These are phyloP conservation scores for Orchestes rusci DNA, from an alignment of 2,888 invertebrate species.

Conservation along the genomic window DNA sequence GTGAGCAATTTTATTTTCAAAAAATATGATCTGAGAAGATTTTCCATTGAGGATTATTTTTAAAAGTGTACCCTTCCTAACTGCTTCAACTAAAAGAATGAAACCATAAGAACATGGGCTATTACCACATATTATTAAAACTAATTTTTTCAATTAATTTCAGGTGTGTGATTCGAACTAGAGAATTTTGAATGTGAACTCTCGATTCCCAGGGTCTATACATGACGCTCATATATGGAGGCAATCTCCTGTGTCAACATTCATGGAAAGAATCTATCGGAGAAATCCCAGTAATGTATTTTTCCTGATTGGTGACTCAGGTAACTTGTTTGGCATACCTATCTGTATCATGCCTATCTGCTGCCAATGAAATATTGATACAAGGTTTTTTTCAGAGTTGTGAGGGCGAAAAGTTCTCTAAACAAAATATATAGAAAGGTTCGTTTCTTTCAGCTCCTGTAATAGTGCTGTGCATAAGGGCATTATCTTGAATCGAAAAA, in stretches of 20 bases:
- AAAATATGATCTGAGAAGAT: background rate
- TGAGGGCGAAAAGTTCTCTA: no score
- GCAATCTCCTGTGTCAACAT: background rate
- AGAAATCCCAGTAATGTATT: conserved; percentile 1
- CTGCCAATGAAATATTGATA: no score
- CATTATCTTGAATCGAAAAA: no score
- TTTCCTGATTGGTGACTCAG: conserved; percentile 2
- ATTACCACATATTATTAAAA: no score
- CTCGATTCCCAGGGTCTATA: background rate
- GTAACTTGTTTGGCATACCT: conserved; percentile 5
- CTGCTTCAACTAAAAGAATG: background rate
- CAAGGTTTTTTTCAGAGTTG: no score
- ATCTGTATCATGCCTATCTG: no score
- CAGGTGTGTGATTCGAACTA: conserved; percentile 1
- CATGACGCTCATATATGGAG: conserved; percentile 3
- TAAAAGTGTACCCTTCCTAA: background rate
- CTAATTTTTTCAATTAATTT: no score
- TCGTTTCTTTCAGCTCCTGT: no score
- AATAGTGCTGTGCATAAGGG: no score
- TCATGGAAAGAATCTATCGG: conserved; percentile 2
- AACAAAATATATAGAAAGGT: no score
- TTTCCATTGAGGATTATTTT: no score
- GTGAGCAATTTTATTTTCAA: conserved; percentile 14
- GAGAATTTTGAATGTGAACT: conserved; percentile 3
- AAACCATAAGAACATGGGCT: no score